Conservation (phyloP, 2,113 vertebrate species). For the Leucosticte australis region DNA sequence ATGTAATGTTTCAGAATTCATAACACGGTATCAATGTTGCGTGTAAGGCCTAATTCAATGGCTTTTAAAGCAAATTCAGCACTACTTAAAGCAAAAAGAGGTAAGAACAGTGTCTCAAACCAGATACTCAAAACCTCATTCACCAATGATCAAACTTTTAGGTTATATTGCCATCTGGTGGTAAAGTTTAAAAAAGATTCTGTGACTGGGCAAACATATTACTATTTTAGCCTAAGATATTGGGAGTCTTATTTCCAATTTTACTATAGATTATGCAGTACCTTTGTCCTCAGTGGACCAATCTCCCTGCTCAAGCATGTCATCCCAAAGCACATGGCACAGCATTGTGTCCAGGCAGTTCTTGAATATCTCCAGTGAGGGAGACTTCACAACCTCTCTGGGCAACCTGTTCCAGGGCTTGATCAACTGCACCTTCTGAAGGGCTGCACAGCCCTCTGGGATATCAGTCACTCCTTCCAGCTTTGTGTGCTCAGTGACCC, state of each 20-base stretch:
- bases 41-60: not conserved
- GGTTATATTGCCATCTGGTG: conserved; percentile 70
- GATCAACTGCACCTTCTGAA: not conserved
- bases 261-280: not conserved
- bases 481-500: not conserved
- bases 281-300: not conserved
- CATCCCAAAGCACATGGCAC: not conserved
- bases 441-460: not conserved
- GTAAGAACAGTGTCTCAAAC: not conserved
- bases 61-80: not conserved
- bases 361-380: not conserved
- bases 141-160: not conserved
- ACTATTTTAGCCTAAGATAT: not conserved
- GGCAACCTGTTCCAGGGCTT: not conserved
- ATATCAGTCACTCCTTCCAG: not conserved
- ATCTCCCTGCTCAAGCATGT: not conserved
- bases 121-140: not conserved
- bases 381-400: not conserved
- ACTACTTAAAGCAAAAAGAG: not conserved
- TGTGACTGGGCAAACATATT: not conserved
- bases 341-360: not conserved
- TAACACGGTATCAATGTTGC: too few relatives aligned
- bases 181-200: not conserved
- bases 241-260: not conserved
- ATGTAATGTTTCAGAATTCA: not conserved